phyloP scores from a whole-genome alignment of 2,888 invertebrate genomes.

The Saturnia japonica region DNA sequence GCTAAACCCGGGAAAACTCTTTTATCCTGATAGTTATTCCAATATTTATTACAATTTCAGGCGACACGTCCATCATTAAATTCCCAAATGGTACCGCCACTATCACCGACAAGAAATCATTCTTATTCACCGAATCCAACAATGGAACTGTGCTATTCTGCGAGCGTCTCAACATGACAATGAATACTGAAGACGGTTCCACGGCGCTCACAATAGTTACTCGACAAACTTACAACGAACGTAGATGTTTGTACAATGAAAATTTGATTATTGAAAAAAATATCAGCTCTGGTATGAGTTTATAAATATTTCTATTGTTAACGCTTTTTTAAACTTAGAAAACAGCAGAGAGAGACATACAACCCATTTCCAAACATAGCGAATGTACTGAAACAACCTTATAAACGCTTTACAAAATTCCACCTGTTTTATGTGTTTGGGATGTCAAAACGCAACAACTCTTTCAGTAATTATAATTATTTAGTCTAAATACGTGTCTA shows the following conservation, averaged over 20 bases:
- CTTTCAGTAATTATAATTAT: too few relatives aligned
- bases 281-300: background rate
- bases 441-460: too few relatives aligned
- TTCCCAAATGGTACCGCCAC: background rate
- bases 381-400: too few relatives aligned
- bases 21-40: too few relatives aligned
- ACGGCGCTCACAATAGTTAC: background rate
- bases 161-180: background rate
- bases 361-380: too few relatives aligned
- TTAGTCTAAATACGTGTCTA: too few relatives aligned
- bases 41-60: background rate
- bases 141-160: background rate
- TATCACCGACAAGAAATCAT: background rate
- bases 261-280: background rate
- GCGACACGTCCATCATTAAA: background rate
- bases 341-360: too few relatives aligned
- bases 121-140: background rate
- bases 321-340: too few relatives aligned
- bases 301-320: too few relatives aligned
- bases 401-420: too few relatives aligned
- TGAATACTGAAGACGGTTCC: background rate
- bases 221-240: background rate
- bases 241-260: slow-evolving; percentile 2
- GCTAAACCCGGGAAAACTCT: too few relatives aligned
- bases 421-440: too few relatives aligned